These are phyloP conservation scores for Charadrius vociferus DNA, from an alignment of 2,113 vertebrate genomes.

Conservation along the genomic window DNA sequence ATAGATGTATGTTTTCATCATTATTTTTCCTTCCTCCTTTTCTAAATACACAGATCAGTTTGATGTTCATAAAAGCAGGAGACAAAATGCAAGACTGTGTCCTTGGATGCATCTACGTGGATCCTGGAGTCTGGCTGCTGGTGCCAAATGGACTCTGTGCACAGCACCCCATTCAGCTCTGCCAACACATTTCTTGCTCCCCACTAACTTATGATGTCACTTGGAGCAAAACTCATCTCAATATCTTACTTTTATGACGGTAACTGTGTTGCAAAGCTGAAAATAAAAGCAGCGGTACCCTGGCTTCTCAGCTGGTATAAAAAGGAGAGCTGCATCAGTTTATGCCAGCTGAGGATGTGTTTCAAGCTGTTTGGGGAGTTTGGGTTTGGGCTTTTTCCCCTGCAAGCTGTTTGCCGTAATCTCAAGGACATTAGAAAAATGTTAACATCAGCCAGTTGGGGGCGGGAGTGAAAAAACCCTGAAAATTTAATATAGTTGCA, in stretches of 20 bases:
- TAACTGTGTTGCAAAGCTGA: neutral
- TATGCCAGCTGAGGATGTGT: neutral
- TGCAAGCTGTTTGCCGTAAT: neutral
- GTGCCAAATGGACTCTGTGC: neutral
- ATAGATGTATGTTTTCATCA: neutral
- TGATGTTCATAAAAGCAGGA: neutral
- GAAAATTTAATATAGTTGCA: slow-evolving; percentile 47
- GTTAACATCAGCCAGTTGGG: slow-evolving; percentile 40
- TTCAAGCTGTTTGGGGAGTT: neutral
- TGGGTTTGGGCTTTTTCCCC: neutral
- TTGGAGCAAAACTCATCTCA: slow-evolving; percentile 19
- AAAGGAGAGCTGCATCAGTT: neutral
- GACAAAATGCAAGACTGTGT: neutral
- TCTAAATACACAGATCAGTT: neutral
- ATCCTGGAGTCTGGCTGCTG: neutral
- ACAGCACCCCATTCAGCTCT: neutral
- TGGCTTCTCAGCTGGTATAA: neutral
- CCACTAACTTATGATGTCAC: slow-evolving; percentile 8
- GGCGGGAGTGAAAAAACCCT: slow-evolving; percentile 20
- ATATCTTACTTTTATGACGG: neutral
- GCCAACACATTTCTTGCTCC: neutral
- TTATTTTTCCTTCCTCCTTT: neutral
- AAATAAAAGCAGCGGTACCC: slow-evolving; percentile 18
- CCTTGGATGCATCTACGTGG: neutral
- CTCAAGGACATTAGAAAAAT: slow-evolving; percentile 9